Percentiles rank a stretch among this genome's conserved stretches.
phyloP scores from a whole-genome alignment of 2,113 vertebrate species.

The Myotis brandtii region DNA sequence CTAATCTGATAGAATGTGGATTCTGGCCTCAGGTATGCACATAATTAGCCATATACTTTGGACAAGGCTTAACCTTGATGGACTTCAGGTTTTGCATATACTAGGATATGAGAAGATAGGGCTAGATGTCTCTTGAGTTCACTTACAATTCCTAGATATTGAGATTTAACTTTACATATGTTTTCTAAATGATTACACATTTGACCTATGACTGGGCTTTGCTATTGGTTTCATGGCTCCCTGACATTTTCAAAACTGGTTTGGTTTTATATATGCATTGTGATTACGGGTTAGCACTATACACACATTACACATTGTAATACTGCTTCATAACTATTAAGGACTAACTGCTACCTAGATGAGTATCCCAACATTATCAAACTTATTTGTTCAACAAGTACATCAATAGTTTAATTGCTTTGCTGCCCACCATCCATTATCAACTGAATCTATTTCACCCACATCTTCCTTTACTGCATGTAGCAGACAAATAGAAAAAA shows the following conservation, averaged over 20 bases:
- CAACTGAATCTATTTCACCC: neutral
- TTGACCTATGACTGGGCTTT: neutral
- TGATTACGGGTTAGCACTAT: neutral
- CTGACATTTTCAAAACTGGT: neutral
- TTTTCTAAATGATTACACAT: neutral
- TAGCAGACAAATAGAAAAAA: neutral
- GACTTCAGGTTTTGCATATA: neutral
- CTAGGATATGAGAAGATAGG: neutral
- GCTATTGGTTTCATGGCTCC: neutral
- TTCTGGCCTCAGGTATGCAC: neutral
- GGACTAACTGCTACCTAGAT: neutral
- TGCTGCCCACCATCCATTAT: neutral
- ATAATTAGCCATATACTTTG: neutral
- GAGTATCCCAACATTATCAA: neutral
- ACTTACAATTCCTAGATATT: neutral
- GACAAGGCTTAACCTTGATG: neutral
- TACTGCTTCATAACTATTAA: neutral
- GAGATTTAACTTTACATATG: neutral
- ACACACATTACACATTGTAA: neutral
- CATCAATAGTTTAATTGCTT: neutral
- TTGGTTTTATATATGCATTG: neutral
- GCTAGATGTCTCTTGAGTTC: neutral
- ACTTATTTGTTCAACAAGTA: neutral
- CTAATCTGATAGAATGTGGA: neutral
- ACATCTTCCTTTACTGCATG: neutral